Evolutionary conservation across 2,888 invertebrate species (phyloP), one percentile per base, ranked within the genome.

Genomic region (Melieria picta): DNA sequence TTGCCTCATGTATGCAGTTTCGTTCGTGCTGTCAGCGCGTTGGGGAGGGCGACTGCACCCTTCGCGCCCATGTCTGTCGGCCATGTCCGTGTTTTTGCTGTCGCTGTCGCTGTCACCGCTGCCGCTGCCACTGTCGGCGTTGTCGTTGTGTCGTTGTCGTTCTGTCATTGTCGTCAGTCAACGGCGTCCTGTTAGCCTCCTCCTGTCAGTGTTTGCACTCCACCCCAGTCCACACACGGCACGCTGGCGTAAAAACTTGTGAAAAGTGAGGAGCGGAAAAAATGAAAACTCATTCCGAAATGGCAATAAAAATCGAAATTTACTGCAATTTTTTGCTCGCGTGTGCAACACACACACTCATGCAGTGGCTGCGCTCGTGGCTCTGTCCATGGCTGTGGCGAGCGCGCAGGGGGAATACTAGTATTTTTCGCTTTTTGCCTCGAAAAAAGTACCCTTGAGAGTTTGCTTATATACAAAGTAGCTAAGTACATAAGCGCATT

Each of bases 51-150:
- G 3, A 1, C 30, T 30, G 30, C 30, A 30, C 30, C 30, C 30
- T 30, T 30, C 30, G 30, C 30, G 30, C 30, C 30, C 30, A 30
- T 30, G 30, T 30, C 30, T 30, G 30, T 30, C 30, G 30, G 1
- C 30, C 30, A 30, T 52, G 56, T 70, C 71, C 74, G 71, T 75
- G 65, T 65, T 72, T 58, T 58, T 58, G 42, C 42, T 11, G 5
- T 9, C 56, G 13, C 74, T 61, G 13, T 62, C 48, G 42, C 46
- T 74, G 65, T 82, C 83, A 82, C 83, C 82, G 82, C 74, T 83
- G 79, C 78, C 72, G 58, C 58, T 58, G 48, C 43, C 55, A 10
- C 57, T 57, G 47, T 42, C 57, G 7, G 46, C 3, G 30, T 30
- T 30, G 30, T 30, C 30, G 30, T 30, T 30, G 30, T 30, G 30